Evolutionary conservation across 1,140 invertebrate genomes (phyloP).

Genomic region (Drosophila quadrilineata): DNA sequence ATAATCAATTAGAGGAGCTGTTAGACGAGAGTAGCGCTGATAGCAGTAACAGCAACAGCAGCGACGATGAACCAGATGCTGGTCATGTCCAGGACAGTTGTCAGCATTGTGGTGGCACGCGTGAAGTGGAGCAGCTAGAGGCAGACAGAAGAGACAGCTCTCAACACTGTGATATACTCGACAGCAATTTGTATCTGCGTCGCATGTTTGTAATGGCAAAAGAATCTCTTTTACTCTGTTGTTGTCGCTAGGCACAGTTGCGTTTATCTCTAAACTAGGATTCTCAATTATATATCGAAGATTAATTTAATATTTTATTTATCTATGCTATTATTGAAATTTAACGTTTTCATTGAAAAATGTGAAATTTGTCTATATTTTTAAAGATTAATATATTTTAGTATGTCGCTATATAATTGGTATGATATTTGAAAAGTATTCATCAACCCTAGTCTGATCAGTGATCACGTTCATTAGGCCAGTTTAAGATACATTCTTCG

Average conservation of each 20-base stretch:
- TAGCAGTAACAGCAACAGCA: not conserved
- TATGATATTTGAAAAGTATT: too few relatives aligned
- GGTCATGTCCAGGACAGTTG: slow-evolving; percentile 36
- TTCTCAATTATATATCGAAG: not conserved
- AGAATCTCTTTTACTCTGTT: not conserved
- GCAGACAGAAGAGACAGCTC: slow-evolving; percentile 23
- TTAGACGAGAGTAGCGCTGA: slow-evolving; percentile 26
- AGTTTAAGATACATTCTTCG: too few relatives aligned
- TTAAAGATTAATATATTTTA: too few relatives aligned
- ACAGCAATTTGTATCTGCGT: slow-evolving; percentile 65
- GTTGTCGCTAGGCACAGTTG: not conserved
- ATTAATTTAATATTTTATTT: not conserved
- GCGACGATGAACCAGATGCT: slow-evolving; percentile 12
- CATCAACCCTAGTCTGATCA: too few relatives aligned
- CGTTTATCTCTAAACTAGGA: not conserved
- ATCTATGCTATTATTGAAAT: too few relatives aligned
- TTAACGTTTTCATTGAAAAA: too few relatives aligned
- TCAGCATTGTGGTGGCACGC: slow-evolving; percentile 52
- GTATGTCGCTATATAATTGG: too few relatives aligned
- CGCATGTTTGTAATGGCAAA: slow-evolving; percentile 68
- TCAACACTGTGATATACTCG: slow-evolving; percentile 73
- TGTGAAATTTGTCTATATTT: too few relatives aligned
- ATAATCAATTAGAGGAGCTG: not conserved
- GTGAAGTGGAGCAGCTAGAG: slow-evolving; percentile 14
- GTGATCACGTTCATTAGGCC: too few relatives aligned